phyloP scores from a whole-genome alignment of 2,888 invertebrate genomes.

The Cryptus viduatorius region DNA sequence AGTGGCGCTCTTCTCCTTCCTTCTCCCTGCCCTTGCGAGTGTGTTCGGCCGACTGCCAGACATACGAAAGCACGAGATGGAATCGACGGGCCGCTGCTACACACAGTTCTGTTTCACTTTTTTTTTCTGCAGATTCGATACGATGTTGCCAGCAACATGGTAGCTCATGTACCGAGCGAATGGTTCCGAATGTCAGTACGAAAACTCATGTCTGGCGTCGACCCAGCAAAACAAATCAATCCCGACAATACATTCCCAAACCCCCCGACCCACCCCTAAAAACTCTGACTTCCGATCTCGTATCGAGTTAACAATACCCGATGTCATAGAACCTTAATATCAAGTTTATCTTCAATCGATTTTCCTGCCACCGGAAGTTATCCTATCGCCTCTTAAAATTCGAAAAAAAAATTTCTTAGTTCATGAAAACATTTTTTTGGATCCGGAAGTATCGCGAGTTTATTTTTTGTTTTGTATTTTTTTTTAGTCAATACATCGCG shows the following conservation, averaged over 20 bases:
- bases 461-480: too few relatives aligned
- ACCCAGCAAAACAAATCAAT: constrained; percentile 63
- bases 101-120: constrained; percentile 40
- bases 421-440: too few relatives aligned
- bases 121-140: constrained; percentile 43
- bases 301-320: constrained; percentile 3
- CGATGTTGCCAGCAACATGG: constrained; percentile 54
- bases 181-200: constrained; percentile 41
- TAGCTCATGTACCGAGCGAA: constrained; percentile 37
- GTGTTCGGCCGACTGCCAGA: constrained; percentile 62
- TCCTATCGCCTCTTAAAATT: too few relatives aligned
- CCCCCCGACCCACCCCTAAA: constrained; percentile 8
- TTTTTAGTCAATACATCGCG: too few relatives aligned
- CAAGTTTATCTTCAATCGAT: not conserved
- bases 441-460: too few relatives aligned
- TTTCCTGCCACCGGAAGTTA: not conserved
- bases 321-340: not conserved
- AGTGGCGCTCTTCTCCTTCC: not conserved
- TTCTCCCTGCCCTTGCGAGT: not conserved
- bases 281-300: constrained; percentile 33
- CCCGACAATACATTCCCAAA: constrained; percentile 29
- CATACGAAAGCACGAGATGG: constrained; percentile 40
- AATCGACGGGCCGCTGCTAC: constrained; percentile 39
- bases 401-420: too few relatives aligned
- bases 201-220: constrained; percentile 52